Evolutionary conservation across 2,113 vertebrate species (phyloP), one percentile per base, ranked within the genome.

Genomic region (Stercorarius parasiticus): DNA sequence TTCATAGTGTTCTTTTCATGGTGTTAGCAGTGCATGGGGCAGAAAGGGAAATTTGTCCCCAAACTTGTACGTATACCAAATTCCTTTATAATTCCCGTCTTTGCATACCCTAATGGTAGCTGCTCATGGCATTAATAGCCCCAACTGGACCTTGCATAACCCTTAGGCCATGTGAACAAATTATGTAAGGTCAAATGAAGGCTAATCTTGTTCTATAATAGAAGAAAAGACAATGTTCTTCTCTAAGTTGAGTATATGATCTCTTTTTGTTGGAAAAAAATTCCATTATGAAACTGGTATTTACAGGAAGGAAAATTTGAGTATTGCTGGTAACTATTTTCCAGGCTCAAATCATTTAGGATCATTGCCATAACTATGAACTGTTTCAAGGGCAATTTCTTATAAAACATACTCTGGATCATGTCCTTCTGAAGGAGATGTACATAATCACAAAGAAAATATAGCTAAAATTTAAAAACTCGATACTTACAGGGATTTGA

Each of bases 401-500:
- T 67, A 81, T 7, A 45, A 76, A 85, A 71, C 1, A 1, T 45
- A 8, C 38, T 85, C 58, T 59, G 29, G 26, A 81, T 40, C 19
- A 23, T 9, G 6, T 71, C 14, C 13, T 49, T 19, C 53, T 47
- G 23, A 72, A 42, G 20, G 8, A 82, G 11, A 47, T n/a, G 14
- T 34, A 9, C 32, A 43, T 61, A 87, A 73, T 47, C 12, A 83
- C 21, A 64, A 74, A 77, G 50, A 87, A 92, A 96, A 90, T 27
- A 32, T 2, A 78, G 8, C 19, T 80, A 49, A 91, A 59, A 56
- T 49, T 42, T 5, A 56, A 83, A 73, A 72, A 40, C 6, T 74
- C 47, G 72, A 83, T 97, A 99, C 99, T 99, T 98, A 99, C 99
- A 99, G 96, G 53, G 99, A 99, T 93, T 99, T 99, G 77, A 99